Evolutionary conservation across 2,888 invertebrate genomes (phyloP).

Genomic region (Rugalucina vietnamica): DNA sequence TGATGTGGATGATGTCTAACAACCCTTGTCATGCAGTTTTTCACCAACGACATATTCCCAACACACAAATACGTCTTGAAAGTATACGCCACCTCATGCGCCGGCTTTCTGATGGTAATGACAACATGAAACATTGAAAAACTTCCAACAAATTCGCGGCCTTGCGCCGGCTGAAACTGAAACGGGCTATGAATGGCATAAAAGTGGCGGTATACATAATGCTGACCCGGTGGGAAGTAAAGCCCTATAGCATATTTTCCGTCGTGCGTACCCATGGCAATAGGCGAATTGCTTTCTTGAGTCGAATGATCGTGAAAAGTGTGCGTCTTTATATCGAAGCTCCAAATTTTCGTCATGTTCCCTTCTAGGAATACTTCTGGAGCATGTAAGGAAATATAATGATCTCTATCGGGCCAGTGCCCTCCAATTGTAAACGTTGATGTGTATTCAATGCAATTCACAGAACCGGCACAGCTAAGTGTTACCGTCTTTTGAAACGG

Average conservation of each 20-base stretch:
- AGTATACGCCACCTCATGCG: slow-evolving; percentile 10
- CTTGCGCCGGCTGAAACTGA: too few species aligned
- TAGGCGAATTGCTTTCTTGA: slow-evolving; percentile 28
- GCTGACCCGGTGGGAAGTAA: slow-evolving; percentile 54
- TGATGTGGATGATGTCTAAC: slow-evolving; percentile 18
- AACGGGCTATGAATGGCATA: too few species aligned
- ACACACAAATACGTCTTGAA: slow-evolving; percentile 62
- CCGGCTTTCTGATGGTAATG: slow-evolving; percentile 44
- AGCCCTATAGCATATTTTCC: slow-evolving; percentile 58
- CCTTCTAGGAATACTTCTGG: slow-evolving; percentile 58
- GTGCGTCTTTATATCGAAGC: slow-evolving; percentile 33
- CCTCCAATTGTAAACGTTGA: slow-evolving; percentile 61
- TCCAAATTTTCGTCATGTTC: slow-evolving; percentile 47
- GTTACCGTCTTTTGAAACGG: slow-evolving; percentile 57
- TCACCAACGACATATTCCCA: slow-evolving; percentile 53
- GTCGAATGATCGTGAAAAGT: slow-evolving; percentile 24
- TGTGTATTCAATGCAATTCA: slow-evolving; percentile 51
- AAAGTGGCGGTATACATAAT: slow-evolving; percentile 37
- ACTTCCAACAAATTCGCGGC: slow-evolving; percentile 13
- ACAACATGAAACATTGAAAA: slow-evolving; percentile 60
- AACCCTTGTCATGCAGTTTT: slow-evolving; percentile 45
- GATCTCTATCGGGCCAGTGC: slow-evolving; percentile 50
- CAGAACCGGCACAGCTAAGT: slow-evolving; percentile 53
- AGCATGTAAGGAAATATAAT: slow-evolving; percentile 56
- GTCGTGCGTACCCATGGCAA: slow-evolving; percentile 49